phyloP scores from a whole-genome alignment of 2,113 vertebrate genomes.

The Scatophagus argus region DNA sequence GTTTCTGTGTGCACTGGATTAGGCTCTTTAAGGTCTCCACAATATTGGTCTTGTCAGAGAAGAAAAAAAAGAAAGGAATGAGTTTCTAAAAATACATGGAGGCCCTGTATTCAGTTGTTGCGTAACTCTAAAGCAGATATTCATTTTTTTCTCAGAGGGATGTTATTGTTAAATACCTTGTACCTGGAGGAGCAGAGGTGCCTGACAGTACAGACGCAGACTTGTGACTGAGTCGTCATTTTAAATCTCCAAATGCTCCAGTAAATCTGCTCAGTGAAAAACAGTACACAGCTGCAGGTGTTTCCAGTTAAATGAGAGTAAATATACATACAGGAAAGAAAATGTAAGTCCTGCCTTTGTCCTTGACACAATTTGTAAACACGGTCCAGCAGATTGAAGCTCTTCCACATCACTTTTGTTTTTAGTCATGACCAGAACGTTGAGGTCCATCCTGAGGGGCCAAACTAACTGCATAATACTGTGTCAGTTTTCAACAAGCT shows the following conservation, averaged over 20 bases:
- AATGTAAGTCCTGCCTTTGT: neutral
- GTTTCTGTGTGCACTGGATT: slow-evolving; percentile 25
- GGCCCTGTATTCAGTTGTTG: slow-evolving; percentile 26
- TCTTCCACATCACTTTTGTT: slow-evolving; percentile 27
- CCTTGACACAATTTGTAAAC: slow-evolving; percentile 4
- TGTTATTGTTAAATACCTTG: slow-evolving; percentile 9
- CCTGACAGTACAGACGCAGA: too few species aligned
- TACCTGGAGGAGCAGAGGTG: neutral
- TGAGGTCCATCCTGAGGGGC: slow-evolving; percentile 12
- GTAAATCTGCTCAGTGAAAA: neutral
- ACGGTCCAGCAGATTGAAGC: neutral
- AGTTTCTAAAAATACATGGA: slow-evolving; percentile 38
- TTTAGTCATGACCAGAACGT: slow-evolving; percentile 24
- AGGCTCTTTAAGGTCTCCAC: slow-evolving; percentile 16
- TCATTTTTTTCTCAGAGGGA: slow-evolving; percentile 6
- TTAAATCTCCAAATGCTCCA: neutral
- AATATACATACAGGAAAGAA: neutral
- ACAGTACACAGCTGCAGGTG: neutral
- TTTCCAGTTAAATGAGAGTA: slow-evolving; percentile 7
- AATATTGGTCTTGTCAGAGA: slow-evolving; percentile 12
- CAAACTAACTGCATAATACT: slow-evolving; percentile 1
- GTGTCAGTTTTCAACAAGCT: slow-evolving; percentile 67
- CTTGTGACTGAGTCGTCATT: slow-evolving; percentile 14
- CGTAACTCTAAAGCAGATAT: slow-evolving; percentile 21
- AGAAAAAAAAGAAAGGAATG: neutral